A percentile compares a stretch with the other conserved stretches of the same genome.
phyloP scores from a whole-genome alignment of 2,113 vertebrate genomes.

The Larimichthys crocea region DNA sequence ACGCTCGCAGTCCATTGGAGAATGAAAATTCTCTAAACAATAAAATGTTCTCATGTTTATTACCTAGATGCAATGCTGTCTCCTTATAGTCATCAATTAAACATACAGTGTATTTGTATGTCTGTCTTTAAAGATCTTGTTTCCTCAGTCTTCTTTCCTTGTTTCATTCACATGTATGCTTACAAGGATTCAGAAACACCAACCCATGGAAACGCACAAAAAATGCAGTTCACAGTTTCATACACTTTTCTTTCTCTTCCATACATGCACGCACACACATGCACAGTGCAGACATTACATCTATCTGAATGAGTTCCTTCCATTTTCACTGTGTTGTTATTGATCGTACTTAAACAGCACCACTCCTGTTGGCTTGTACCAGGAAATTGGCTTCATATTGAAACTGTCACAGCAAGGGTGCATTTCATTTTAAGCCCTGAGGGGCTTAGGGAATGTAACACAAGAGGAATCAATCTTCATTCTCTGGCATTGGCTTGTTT shows the following conservation, averaged over 20 bases:
- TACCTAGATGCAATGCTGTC: not conserved
- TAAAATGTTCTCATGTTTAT: not conserved
- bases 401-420: slow-evolving; percentile 78
- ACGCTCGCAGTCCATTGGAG: not conserved
- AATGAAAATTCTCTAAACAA: not conserved
- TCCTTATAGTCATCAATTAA: not conserved
- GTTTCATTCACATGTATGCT: not conserved
- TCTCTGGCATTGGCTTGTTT: slow-evolving; percentile 41
- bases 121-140: too few species aligned
- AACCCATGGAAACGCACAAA: not conserved
- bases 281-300: slow-evolving; percentile 54
- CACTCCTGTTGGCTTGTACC: slow-evolving; percentile 75
- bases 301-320: slow-evolving; percentile 72
- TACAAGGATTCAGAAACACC: slow-evolving; percentile 5
- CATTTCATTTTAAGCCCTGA: slow-evolving; percentile 68
- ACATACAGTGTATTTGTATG: not conserved
- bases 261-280: slow-evolving; percentile 9
- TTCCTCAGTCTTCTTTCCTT: not conserved
- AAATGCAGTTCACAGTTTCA: not conserved
- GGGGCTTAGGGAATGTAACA: slow-evolving; percentile 43
- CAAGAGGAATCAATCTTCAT: slow-evolving; percentile 70
- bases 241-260: not conserved
- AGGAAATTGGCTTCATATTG: slow-evolving; percentile 83
- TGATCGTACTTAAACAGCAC: slow-evolving; percentile 82
- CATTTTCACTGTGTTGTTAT: slow-evolving; percentile 73